Conservation (phyloP, 2,113 vertebrate genomes). For the Eulacestoma nigropectus region DNA sequence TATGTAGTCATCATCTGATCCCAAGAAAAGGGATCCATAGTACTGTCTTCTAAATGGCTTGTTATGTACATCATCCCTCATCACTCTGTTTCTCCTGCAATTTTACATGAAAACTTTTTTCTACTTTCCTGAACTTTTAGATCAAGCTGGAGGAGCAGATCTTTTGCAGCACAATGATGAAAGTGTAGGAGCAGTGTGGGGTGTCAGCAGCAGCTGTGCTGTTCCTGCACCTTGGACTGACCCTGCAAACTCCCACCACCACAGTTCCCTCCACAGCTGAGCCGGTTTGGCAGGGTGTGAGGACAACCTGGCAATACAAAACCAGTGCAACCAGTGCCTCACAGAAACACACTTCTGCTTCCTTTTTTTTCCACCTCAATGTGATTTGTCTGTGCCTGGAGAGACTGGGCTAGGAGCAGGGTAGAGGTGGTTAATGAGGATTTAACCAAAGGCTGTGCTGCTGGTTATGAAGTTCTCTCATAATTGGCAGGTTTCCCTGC, state of each 20-base stretch:
- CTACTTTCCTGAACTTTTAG: background rate
- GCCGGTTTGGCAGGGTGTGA: background rate
- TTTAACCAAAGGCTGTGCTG: background rate
- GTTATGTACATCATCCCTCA: background rate
- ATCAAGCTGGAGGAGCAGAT: background rate
- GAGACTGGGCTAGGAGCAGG: background rate
- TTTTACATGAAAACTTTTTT: background rate
- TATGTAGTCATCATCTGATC: background rate
- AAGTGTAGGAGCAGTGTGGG: accelerated
- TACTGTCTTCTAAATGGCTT: background rate
- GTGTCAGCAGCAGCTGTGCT: background rate
- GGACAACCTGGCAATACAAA: background rate
- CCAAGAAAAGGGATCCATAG: background rate
- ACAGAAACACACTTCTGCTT: background rate
- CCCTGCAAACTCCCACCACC: background rate
- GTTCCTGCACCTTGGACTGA: background rate
- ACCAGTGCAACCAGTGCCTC: background rate
- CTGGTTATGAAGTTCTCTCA: background rate
- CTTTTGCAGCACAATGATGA: background rate
- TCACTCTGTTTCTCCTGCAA: background rate
- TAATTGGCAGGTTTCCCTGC: background rate
- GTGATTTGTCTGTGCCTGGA: background rate
- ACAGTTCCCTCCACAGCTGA: background rate
- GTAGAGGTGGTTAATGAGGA: background rate
- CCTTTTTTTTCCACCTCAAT: background rate